Evolutionary conservation across 2,113 vertebrate species (phyloP), one percentile per base, ranked within the genome.

Genomic region (Athene noctua): DNA sequence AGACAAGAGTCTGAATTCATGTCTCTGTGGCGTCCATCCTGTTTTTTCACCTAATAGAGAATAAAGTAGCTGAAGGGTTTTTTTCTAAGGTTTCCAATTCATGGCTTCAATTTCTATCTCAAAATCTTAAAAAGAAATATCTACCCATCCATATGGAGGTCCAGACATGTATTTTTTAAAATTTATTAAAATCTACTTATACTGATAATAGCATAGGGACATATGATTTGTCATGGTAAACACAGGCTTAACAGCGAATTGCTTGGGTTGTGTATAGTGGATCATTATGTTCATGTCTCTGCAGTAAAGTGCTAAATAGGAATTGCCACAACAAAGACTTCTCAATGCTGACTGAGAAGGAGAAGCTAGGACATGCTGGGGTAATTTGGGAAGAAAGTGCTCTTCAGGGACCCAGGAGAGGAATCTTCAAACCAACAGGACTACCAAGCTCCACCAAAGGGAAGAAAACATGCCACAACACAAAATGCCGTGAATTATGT

Each of bases 171-270:
- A 20, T 15, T 2, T 44, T 71, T 80, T 46, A 59, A 7, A 42
- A 79, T 84, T 91, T 84, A 79, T 72, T 90, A 79, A 81, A 63
- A 81, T 27, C 61, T 82, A 22, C 58, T 95, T 75, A 32, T 8
- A 44, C 13, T 38, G 66, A 3, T 80, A 68, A 66, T 11, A 83
- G 83, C 54, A 36, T 0, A 73, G 94, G 67, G 81, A 91, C 3
- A 4, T 38, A 22, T 0, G 30, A 93, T 74, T 83, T 94, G 73
- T 84, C 73, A 84, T 0, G 0, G 47, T 40, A 84, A 95, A 66
- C 73, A 63, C 51, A 84, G 78, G 72, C 93, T 87, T 93, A 81
- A 29, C 84, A 71, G 80, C 51, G 25, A 91, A 93, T 84, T 81
- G 61, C 78, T 58, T 5, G 19, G 80, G 57, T 66, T 81, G 40